Conservation (phyloP, 2,797 vertebrate genomes). For the Astyanax mexicanus region DNA sequence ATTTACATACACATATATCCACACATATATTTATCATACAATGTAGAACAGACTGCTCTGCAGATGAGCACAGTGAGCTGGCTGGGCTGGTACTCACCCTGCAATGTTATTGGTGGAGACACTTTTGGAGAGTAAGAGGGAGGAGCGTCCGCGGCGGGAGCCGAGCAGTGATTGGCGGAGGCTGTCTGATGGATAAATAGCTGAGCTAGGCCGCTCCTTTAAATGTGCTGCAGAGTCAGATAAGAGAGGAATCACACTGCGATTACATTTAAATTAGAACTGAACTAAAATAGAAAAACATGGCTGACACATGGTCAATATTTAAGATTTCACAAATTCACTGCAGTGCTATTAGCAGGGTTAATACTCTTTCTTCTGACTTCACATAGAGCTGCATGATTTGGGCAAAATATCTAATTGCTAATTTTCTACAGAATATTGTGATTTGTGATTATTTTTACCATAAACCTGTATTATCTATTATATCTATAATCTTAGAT, state of each 20-base stretch:
- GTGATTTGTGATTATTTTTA: no score
- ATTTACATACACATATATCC: no score
- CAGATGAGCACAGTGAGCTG: not conserved
- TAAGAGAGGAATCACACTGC: no score
- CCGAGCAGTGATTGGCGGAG: conserved; percentile 88
- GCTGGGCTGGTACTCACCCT: conserved; percentile 79
- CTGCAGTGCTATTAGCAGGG: no score
- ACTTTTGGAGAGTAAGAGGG: conserved; percentile 90
- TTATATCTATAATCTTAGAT: no score
- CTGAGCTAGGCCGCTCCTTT: conserved; percentile 88
- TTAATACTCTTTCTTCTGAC: no score
- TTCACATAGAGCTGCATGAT: no score
- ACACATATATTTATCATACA: no score
- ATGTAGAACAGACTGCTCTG: not conserved
- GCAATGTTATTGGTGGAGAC: conserved; percentile 94
- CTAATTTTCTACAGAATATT: no score
- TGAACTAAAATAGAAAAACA: not conserved
- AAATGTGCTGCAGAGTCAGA: conserved; percentile 68
- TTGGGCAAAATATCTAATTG: no score
- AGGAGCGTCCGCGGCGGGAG: conserved; percentile 82
- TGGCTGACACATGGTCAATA: not conserved
- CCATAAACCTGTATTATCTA: no score
- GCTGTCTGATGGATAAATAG: conserved; percentile 89
- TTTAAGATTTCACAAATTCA: not conserved
- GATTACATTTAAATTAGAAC: not conserved